phyloP scores from a whole-genome alignment of 2,888 invertebrate species.

The Spicauda simplicius region DNA sequence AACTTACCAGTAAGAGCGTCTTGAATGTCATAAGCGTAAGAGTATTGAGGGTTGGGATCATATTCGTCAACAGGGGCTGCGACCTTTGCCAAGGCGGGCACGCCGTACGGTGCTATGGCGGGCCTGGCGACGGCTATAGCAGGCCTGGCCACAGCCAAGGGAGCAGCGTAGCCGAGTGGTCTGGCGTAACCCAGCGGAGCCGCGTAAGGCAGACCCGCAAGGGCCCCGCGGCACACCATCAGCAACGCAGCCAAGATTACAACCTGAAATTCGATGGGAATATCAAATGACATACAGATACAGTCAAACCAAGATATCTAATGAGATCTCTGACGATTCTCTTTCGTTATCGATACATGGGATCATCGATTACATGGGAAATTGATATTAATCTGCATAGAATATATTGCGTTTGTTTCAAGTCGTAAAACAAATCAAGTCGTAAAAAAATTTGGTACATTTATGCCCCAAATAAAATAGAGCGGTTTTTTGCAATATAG shows the following conservation, averaged over 20 bases:
- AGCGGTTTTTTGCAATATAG: no score
- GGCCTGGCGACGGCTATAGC: slow-evolving; percentile 46
- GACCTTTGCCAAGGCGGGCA: slow-evolving; percentile 65
- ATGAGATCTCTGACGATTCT: neutral
- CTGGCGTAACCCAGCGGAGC: slow-evolving; percentile 62
- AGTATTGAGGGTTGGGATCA: slow-evolving; percentile 87
- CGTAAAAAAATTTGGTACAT: no score
- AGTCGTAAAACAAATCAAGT: no score
- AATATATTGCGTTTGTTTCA: no score
- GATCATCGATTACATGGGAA: neutral
- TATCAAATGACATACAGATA: slow-evolving; percentile 6
- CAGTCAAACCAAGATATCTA: neutral
- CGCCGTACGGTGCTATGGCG: slow-evolving; percentile 50
- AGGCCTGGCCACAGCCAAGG: slow-evolving; percentile 63
- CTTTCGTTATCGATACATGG: neutral
- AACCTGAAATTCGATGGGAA: slow-evolving; percentile 51
- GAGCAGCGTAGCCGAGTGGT: slow-evolving; percentile 52
- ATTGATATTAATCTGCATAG: no score
- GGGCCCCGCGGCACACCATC: slow-evolving; percentile 62
- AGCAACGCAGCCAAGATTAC: slow-evolving; percentile 64
- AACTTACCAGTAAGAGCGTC: slow-evolving; percentile 87
- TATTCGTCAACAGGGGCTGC: slow-evolving; percentile 81
- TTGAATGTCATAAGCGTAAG: slow-evolving; percentile 88
- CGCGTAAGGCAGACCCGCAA: slow-evolving; percentile 50
- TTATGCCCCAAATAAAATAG: no score